A percentile compares a stretch with the other conserved stretches of the same genome.
Conservation (phyloP, 2,888 invertebrate species). For the Lasioglossum calceatum region DNA sequence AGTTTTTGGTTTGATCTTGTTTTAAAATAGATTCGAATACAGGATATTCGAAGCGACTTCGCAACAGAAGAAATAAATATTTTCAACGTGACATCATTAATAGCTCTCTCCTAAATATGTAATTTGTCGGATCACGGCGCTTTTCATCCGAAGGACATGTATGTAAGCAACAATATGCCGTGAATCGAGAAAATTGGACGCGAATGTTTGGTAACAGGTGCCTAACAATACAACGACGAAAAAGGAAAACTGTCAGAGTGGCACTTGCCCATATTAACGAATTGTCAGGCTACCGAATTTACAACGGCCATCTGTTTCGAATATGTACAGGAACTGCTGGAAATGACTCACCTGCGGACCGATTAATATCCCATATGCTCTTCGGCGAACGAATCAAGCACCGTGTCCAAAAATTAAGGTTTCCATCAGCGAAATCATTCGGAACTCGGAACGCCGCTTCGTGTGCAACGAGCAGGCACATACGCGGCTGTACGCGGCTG, state of each 20-base stretch:
- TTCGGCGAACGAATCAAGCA: conserved; percentile 39
- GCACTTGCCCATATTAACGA: conserved; percentile 64
- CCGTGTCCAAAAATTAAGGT: conserved; percentile 30
- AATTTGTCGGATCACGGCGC: not conserved
- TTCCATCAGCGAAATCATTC: conserved; percentile 42
- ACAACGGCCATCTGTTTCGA: conserved; percentile 63
- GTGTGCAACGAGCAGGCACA: conserved; percentile 43
- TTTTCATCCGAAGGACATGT: not conserved
- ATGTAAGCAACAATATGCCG: not conserved
- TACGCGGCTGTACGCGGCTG: conserved; percentile 61
- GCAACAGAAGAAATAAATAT: conserved; percentile 39
- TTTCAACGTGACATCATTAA: conserved; percentile 50
- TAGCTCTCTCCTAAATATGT: not conserved
- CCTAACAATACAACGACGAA: conserved; percentile 52
- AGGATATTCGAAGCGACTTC: not conserved
- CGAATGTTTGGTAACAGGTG: conserved; percentile 43
- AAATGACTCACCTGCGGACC: conserved; percentile 54
- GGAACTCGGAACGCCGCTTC: conserved; percentile 43
- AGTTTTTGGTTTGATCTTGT: not conserved
- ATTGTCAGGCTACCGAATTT: conserved; percentile 58
- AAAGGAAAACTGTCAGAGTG: conserved; percentile 60
- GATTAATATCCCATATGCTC: conserved; percentile 37
- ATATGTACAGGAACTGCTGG: conserved; percentile 23
- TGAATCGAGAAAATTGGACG: not conserved
- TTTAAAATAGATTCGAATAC: not conserved